phyloP scores from a whole-genome alignment of 2,888 invertebrate species.

The Ophion costatus region DNA sequence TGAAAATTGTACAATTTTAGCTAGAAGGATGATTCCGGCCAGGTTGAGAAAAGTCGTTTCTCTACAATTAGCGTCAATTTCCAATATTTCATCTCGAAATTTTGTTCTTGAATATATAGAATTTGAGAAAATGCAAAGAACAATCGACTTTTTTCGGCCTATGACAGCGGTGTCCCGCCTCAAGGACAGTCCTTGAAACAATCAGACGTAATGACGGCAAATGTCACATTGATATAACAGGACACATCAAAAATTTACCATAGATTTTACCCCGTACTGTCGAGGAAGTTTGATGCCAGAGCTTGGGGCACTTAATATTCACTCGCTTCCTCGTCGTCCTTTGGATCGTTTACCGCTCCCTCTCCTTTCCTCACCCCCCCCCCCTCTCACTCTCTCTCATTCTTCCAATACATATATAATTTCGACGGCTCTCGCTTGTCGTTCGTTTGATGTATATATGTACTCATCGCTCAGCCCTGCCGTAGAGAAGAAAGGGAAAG shows the following conservation, averaged over 20 bases:
- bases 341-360: constrained; percentile 55
- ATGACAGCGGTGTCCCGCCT: no score
- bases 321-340: constrained; percentile 71
- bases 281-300: constrained; percentile 60
- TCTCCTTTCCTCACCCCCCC: constrained; percentile 14
- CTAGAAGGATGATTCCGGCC: no score
- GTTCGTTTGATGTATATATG: constrained; percentile 17
- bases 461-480: constrained; percentile 1
- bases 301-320: constrained; percentile 76
- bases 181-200: no score
- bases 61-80: no score
- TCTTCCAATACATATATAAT: background rate
- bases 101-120: no score
- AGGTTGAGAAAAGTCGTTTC: no score
- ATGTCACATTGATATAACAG: background rate
- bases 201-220: background rate
- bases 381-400: constrained; percentile 20
- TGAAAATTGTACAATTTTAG: no score
- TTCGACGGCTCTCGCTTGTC: constrained; percentile 38
- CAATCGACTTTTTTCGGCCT: no score
- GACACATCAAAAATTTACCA: constrained; percentile 18
- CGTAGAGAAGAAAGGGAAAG: background rate
- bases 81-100: no score
- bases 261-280: constrained; percentile 37
- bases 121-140: no score